Evolutionary conservation across 2,888 invertebrate species (phyloP), one percentile per base, ranked within the genome.

Genomic region (Alcis repandata): DNA sequence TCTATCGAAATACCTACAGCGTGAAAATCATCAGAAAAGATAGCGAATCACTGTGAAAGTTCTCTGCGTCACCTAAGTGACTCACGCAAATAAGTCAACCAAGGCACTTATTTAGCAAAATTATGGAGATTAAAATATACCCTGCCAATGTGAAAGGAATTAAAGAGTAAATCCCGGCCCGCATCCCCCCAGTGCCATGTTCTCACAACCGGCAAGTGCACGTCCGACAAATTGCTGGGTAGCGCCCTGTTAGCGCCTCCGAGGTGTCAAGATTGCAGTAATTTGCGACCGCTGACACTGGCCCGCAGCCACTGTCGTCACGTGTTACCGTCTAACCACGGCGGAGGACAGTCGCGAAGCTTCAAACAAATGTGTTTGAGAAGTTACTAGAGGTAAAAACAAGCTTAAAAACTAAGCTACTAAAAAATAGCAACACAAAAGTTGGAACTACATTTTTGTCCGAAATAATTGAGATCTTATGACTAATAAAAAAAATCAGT

Each of bases 231-330:
- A 93, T 92, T 93, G 88, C 74, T 88, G 92, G 92, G 86, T 88
- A 81, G 73, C 69, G 75, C 74, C 73, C 90, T 89, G 93, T 94
- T 93, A 94, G 91, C 93, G 89, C 92, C 93, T 93, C 85, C 83
- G 86, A 93, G 93, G 93, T 93, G 93, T 93, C 88, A 89, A 86
- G 85, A 93, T 93, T 92, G 93, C 93, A 90, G 87, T 93, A 92
- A 94, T 94, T 94, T 92, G 90, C 89, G 84, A 83, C 83, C 76
- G 71, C 80, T 76, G 82, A 82, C 83, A 81, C 69, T 79, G 75
- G 86, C 92, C 91, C 68, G 83, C 82, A 88, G 93, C 89, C 84
- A 76, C 86, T 91, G 92, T 93, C 93, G 88, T 92, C 93, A 90
- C 90, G 88, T 91, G 80, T 88, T 87, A 83, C 84, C 83, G 83